These are phyloP conservation scores for Arizona elegans DNA, from an alignment of 2,113 vertebrate species.

Conservation along the genomic window DNA sequence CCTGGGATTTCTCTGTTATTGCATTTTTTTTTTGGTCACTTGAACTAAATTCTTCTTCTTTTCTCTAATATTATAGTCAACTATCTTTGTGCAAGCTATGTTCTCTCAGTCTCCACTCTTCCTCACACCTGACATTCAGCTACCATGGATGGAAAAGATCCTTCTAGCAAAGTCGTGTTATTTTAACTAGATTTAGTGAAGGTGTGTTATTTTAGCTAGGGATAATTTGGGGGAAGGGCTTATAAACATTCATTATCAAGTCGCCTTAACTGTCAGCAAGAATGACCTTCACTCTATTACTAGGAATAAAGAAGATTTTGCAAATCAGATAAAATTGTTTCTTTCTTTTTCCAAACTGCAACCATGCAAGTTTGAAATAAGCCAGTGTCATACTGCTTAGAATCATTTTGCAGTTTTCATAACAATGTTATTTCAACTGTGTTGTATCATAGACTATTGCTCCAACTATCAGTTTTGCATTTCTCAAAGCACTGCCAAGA, in stretches of 20 bases:
- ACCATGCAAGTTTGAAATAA: not conserved
- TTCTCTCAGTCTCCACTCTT: not conserved
- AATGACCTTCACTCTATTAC: not conserved
- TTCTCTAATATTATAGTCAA: not conserved
- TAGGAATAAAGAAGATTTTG: not conserved
- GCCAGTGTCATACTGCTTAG: not conserved
- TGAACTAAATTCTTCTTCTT: not conserved
- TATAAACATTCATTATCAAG: not conserved
- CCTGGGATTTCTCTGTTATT: not conserved
- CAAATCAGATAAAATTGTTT: not conserved
- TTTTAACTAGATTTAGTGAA: not conserved
- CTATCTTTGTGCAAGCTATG: not conserved
- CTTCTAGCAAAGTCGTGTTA: not conserved
- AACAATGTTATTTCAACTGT: not conserved
- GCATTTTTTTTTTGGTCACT: not conserved
- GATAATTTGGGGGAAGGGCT: not conserved
- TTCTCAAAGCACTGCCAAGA: not conserved
- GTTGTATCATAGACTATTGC: not conserved
- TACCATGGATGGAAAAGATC: not conserved
- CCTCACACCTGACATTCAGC: not conserved
- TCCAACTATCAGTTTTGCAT: not conserved
- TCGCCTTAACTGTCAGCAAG: not conserved
- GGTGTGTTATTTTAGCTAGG: not conserved
- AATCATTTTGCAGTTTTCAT: not conserved
- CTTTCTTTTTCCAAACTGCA: not conserved